These are phyloP conservation scores for Ditula angustiorana DNA, from an alignment of 2,888 invertebrate genomes.

Conservation along the genomic window DNA sequence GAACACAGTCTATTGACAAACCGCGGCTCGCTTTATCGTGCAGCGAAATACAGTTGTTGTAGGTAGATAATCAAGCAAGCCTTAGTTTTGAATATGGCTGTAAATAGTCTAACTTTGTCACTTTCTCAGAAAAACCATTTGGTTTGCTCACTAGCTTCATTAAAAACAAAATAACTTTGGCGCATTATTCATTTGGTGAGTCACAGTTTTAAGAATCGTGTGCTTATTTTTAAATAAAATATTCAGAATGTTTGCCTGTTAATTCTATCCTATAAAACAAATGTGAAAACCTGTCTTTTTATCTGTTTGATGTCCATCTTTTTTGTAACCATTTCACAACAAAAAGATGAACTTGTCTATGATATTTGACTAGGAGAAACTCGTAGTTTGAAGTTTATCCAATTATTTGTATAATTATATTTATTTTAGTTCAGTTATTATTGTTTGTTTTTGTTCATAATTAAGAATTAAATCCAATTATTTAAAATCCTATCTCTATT, in stretches of 20 bases:
- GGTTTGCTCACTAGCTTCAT: slow-evolving; percentile 9
- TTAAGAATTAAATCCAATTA: not conserved
- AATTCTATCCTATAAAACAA: not conserved
- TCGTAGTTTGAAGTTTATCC: too few species aligned
- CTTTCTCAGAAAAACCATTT: slow-evolving; percentile 17
- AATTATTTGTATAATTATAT: too few species aligned
- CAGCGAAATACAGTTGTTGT: not conserved
- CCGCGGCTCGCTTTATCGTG: not conserved
- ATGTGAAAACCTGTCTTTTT: not conserved
- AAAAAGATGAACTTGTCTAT: too few species aligned
- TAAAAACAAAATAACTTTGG: slow-evolving; percentile 10
- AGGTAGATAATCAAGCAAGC: not conserved
- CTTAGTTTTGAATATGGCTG: not conserved
- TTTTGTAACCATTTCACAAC: too few species aligned
- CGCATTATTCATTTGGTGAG: slow-evolving; percentile 18
- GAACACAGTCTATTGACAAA: too few species aligned
- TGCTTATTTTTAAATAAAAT: not conserved
- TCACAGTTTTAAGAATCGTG: slow-evolving; percentile 22
- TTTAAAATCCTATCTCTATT: too few species aligned
- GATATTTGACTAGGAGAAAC: too few species aligned
- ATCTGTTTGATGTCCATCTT: too few species aligned
- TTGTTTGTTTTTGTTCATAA: too few species aligned
- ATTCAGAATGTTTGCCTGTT: not conserved
- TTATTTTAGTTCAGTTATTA: too few species aligned
- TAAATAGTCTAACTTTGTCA: slow-evolving; percentile 9